Evolutionary conservation across 2,797 vertebrate species (phyloP).

Genomic region (Gephyroberyx darwinii): DNA sequence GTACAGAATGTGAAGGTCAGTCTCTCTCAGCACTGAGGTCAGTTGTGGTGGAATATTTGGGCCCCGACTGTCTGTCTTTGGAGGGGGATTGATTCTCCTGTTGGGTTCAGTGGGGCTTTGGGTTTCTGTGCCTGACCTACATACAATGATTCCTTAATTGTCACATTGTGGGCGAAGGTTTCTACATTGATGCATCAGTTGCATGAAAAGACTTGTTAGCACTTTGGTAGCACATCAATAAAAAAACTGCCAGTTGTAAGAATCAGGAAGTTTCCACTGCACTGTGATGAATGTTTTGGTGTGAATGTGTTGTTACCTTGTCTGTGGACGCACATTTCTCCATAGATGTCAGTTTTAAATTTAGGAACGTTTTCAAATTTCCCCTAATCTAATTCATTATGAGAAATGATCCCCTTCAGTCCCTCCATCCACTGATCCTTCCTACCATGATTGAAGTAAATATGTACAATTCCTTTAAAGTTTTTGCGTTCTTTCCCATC

Average conservation of each 20-base stretch:
- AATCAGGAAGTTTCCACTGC: neutral
- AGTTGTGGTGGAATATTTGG: slow-evolving; percentile 33
- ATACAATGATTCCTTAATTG: slow-evolving; percentile 9
- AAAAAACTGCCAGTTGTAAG: neutral
- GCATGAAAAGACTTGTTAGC: slow-evolving; percentile 1
- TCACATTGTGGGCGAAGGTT: slow-evolving; percentile 27
- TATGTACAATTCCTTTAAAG: neutral
- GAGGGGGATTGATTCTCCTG: slow-evolving; percentile 40
- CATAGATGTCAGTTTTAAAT: neutral
- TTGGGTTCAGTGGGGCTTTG: slow-evolving; percentile 7
- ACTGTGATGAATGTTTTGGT: neutral
- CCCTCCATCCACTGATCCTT: neutral
- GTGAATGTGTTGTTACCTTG: neutral
- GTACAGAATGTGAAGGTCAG: slow-evolving; percentile 93
- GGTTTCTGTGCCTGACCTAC: slow-evolving; percentile 17
- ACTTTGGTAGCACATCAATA: neutral
- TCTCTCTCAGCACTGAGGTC: slow-evolving; percentile 40
- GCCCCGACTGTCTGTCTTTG: slow-evolving; percentile 36
- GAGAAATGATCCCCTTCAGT: neutral
- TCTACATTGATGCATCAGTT: slow-evolving; percentile 22
- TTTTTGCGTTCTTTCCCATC: slow-evolving; percentile 25
- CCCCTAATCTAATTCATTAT: neutral
- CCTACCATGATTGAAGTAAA: neutral
- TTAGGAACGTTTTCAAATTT: neutral
- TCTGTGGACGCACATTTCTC: neutral